Evolutionary conservation across 2,797 vertebrate species (phyloP).

Genomic region (Naso thynnoides): DNA sequence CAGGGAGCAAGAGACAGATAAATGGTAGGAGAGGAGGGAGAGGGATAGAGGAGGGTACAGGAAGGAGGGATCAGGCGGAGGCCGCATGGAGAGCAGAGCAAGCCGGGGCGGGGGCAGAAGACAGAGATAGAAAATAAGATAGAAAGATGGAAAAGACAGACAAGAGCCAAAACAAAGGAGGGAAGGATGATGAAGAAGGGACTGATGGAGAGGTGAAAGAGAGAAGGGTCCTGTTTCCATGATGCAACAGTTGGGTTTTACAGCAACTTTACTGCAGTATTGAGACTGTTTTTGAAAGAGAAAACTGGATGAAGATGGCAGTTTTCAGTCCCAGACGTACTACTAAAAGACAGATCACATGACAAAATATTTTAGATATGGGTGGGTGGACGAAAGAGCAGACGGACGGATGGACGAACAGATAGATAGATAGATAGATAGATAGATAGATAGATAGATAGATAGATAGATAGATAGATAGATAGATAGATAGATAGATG

Average conservation of each 20-base stretch:
- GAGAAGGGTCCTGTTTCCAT: constrained; percentile 69
- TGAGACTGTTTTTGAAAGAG: constrained; percentile 53
- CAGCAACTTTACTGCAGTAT: constrained; percentile 69
- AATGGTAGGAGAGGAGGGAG: constrained; percentile 29
- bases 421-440: background rate
- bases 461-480: background rate
- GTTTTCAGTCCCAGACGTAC: constrained; percentile 36
- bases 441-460: background rate
- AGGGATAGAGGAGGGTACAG: constrained; percentile 21
- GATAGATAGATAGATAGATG: too few relatives aligned
- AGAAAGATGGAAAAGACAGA: constrained; percentile 55
- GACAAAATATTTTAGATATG: background rate
- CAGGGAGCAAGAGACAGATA: constrained; percentile 54
- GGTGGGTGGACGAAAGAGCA: background rate
- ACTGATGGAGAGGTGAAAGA: constrained; percentile 46
- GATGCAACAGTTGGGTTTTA: constrained; percentile 72
- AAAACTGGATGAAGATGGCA: constrained; percentile 54
- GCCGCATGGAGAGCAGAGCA: constrained; percentile 6
- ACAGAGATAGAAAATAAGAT: constrained; percentile 50
- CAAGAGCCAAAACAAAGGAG: constrained; percentile 13
- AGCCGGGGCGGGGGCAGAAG: background rate
- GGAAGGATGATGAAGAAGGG: constrained; percentile 22
- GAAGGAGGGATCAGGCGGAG: constrained; percentile 26
- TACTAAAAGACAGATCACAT: constrained; percentile 29
- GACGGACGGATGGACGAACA: background rate